Evolutionary conservation across 2,888 invertebrate species (phyloP), one percentile per base, ranked within the genome.

Genomic region (Loripinus fragilis): DNA sequence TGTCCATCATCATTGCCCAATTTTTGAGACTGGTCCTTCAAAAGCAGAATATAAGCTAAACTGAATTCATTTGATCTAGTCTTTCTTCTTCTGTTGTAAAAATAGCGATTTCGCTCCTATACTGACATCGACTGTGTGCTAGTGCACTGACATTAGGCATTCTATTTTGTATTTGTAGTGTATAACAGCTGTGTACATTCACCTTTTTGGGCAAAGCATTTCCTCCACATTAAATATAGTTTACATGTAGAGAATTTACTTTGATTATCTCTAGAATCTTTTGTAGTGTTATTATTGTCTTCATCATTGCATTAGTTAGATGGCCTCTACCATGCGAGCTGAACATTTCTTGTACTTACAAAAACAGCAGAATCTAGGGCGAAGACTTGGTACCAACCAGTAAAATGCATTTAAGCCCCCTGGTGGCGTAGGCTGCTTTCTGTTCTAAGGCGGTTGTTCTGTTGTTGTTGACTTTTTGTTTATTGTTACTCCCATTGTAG

Each of bases 141-240:
- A n/a, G 52, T 52, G 52, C n/a, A n/a, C 7, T 23, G 25, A 52
- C 25, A 52, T 52, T 25, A 52, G 52, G 52, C 25, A 23, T 23
- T 52, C 52, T 48, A 52, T 23, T 52, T 25, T 52, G 52, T 25
- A 52, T 52, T 52, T 52, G 25, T 25, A 23, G 52, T 52, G 52
- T 25, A 48, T 48, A 23, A 52, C 25, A 23, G 25, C 23, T 2
- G 23, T 52, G n/a, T 52, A 52, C 23, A 52, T 52, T 23, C 52
- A 52, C 25, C 23, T 3, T 23, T 52, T 52, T 23, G 25, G 52
- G 25, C 23, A 23, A 52, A 52, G 25, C 52, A 52, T 23, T 52
- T 52, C 25, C 52, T 52, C 15, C 52, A 52, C 52, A 52, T 52
- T 25, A 17, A 23, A 52, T 52, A 52, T 25, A 23, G 25, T 52